Base-by-base conservation (phyloP, 2,888 invertebrate genomes). In the Globia sparganii region DNA sequence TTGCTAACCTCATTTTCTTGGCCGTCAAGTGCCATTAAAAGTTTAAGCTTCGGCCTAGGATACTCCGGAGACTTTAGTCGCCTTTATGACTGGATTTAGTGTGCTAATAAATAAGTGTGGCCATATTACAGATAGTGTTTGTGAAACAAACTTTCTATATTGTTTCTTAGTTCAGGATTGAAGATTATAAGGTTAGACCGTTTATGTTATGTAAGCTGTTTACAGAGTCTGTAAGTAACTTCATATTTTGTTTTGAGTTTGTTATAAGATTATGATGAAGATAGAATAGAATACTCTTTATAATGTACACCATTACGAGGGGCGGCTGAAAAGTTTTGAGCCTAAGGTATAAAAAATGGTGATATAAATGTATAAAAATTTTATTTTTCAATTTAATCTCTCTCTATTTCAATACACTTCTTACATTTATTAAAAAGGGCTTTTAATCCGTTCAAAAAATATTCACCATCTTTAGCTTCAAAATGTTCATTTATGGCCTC, bases 1-100 rank as follows among this genome's bases (percentile, higher is more conserved):
- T 91, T 90, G 90, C 91, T 90, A 91, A 92, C 89, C 91, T 92
- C 91, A 91, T 94, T 94, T 91, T 92, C 91, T 89, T 90, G 89
- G 91, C 89, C 91, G 92, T 92, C 92, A 93, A 94, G 94, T 92
- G 92, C 93, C 91, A 93, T 94, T 94, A 94, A 93, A 94, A 94
- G 92, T 94, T 94, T 90, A 90, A 91, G 91, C 91, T 87, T 84
- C 86, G 82, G 91, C 86, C 92, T 90, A 91, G 90, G 87, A 87
- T 90, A 87, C 89, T 85, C 87, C 83, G 40, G 84, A 87, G 87
- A 84, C 84, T 81, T 75, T 85, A 85, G 80, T 87, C 81, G 84
- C 80, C 84, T 90, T 91, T 89, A 91, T 88, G 87, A 81, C 81
- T 80, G 85, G 89, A 91, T 93, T 93, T 92, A 92, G 91, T 87